Evolutionary conservation across 2,113 vertebrate genomes (phyloP).

Genomic region (Barnardius zonarius): DNA sequence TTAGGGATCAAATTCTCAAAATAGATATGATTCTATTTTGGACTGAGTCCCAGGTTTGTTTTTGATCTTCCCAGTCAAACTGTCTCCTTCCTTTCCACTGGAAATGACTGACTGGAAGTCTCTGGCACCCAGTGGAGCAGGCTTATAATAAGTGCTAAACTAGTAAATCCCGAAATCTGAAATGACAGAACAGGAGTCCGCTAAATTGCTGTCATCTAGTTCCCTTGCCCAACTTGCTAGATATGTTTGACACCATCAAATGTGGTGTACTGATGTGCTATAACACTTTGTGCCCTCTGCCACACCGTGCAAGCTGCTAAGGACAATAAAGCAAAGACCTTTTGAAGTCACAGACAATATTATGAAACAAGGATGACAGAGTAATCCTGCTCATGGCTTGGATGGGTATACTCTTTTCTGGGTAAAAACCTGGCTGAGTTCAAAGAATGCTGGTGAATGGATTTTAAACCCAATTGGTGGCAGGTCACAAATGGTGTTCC

Average conservation of each 20-base stretch:
- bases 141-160: background rate
- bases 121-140: background rate
- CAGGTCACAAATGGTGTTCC: background rate
- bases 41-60: background rate
- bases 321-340: background rate
- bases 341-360: background rate
- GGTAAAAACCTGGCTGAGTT: background rate
- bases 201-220: background rate
- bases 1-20: background rate
- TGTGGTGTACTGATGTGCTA: background rate
- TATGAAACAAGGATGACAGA: background rate
- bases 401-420: background rate
- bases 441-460: background rate
- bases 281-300: background rate
- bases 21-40: background rate
- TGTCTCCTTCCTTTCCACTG: background rate
- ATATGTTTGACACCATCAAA: background rate
- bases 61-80: background rate
- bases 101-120: background rate
- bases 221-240: background rate
- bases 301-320: background rate
- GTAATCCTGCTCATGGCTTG: background rate
- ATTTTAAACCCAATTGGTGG: background rate
- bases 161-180: background rate
- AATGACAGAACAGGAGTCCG: background rate